Evolutionary conservation across 2,888 invertebrate species (phyloP), one percentile per base, ranked within the genome.

Genomic region (Cetonia aurata): DNA sequence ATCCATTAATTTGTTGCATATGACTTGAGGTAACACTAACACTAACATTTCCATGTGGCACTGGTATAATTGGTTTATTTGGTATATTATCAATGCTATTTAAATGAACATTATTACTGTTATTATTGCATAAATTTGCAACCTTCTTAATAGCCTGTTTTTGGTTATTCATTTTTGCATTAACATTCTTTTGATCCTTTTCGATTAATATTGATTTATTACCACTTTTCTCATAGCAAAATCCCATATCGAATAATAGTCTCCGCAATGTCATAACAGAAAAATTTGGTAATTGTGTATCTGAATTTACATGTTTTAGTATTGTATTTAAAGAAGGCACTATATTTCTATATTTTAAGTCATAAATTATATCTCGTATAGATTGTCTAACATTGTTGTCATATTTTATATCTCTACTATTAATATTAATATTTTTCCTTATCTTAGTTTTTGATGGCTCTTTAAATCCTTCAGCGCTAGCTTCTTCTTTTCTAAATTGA

Each of bases 181-280:
- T 19, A 15, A 69, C n/a, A 44, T 44, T 17, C 31, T 33, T 72
- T 65, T 72, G 52, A 4, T 72, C 68, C 70, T 79, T 82, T 72
- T 84, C 84, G 6, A 83, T 79, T 66, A 84, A 75, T 60, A 83
- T 74, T n/a, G 81, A 79, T 74, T 84, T 84, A 70, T 80, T 83
- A 3, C 83, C 83, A 72, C 77, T 78, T 71, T 81, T 82, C 70
- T 83, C 83, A 74, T 84, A 84, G 71, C 77, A 80, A 76, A 83
- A 84, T 6, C 84, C 84, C 84, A 84, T 84, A 75, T 84, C 84
- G 72, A 81, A 82, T 72, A 84, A 75, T 37, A 84, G 73, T 60
- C 84, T 76, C 19, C 84, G 73, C 15, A 84, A 72, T 0, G 84
- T 84, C 83, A 83, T 84, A n/a, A 83, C 70, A 3, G 83, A 83